phyloP scores from a whole-genome alignment of 2,888 invertebrate genomes.

The Drosophila anomalata region DNA sequence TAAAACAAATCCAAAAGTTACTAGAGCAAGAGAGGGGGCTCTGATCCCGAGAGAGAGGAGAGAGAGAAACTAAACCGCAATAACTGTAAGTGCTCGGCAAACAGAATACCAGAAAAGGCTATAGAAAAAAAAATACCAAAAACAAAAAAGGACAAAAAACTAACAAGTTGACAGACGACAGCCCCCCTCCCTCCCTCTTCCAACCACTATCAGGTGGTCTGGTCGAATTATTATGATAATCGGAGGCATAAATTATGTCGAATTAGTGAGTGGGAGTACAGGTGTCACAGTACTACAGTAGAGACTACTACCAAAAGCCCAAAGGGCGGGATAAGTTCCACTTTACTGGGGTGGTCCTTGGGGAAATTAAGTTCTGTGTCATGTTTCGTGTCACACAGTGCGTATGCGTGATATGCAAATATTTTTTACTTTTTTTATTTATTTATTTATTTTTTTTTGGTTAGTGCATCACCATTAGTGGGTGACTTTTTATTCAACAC shows the following conservation, averaged over 20 bases:
- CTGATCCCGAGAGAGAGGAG: too few species aligned
- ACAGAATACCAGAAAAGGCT: slow-evolving; percentile 56
- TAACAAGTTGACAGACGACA: slow-evolving; percentile 46
- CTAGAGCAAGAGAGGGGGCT: neutral
- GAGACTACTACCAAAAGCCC: too few species aligned
- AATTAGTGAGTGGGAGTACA: neutral
- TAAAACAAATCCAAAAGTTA: slow-evolving; percentile 48
- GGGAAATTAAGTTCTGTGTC: slow-evolving; percentile 78
- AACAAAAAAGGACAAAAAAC: slow-evolving; percentile 21
- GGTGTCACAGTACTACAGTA: slow-evolving; percentile 1
- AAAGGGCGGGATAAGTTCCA: neutral
- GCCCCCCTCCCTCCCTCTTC: neutral
- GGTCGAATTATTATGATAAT: slow-evolving; percentile 76
- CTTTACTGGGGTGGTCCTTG: slow-evolving; percentile 49
- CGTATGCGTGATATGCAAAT: slow-evolving; percentile 73
- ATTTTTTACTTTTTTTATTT: neutral
- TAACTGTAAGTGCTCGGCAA: slow-evolving; percentile 77
- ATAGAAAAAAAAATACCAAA: slow-evolving; percentile 1
- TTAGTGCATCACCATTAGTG: slow-evolving; percentile 1
- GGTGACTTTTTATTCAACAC: neutral
- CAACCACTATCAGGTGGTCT: slow-evolving; percentile 18
- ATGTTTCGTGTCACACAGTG: slow-evolving; percentile 72
- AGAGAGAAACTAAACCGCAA: slow-evolving; percentile 63
- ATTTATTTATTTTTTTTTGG: neutral
- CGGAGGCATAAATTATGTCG: slow-evolving; percentile 74